Evolutionary conservation across 2,797 vertebrate species (phyloP), one percentile per base, ranked within the genome.

Genomic region (Molossus alvarezi): DNA sequence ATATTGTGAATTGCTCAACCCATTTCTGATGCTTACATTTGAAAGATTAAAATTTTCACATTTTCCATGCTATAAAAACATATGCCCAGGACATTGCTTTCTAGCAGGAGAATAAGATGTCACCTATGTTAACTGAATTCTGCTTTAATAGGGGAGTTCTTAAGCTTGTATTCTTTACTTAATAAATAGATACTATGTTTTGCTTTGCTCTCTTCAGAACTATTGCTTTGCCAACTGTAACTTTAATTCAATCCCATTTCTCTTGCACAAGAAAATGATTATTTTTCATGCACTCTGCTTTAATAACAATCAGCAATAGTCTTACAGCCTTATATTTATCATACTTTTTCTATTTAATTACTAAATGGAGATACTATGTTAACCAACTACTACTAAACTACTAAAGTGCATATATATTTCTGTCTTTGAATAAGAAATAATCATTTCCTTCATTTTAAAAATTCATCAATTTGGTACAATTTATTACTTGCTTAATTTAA

Each of bases 271-370:
- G 3, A 33, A 23, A 71, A 93, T 60, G 37, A 55, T 69, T 89
- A 45, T 83, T 72, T 82, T n/a, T 69, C n/a, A 62, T 89, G 13
- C 12, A 23, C 83, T 89, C 27, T 64, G 45, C 72, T 89, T 77
- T 11, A 73, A 6, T 33, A 80, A 65, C 73, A 67, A 15, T 57
- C 67, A 64, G 12, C 1, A 29, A 48, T 48, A 45, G 41, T 45
- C 41, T 45, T 45, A 45, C 4, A 45, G 41, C 41, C 41, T 45
- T 45, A 45, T 45, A 45, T 45, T 45, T 45, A 45, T 6, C 41
- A 5, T 45, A 45, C 41, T 45, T 45, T 45, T 45, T 45, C 41
- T 45, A 45, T 45, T 45, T 45, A 45, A 45, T 6, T 45, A 45
- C 41, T 45, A 45, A 45, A 45, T 45, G 23, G 71, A 73, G 12